phyloP scores from a whole-genome alignment of 2,888 invertebrate species.

The Hypomecis atomaria region DNA sequence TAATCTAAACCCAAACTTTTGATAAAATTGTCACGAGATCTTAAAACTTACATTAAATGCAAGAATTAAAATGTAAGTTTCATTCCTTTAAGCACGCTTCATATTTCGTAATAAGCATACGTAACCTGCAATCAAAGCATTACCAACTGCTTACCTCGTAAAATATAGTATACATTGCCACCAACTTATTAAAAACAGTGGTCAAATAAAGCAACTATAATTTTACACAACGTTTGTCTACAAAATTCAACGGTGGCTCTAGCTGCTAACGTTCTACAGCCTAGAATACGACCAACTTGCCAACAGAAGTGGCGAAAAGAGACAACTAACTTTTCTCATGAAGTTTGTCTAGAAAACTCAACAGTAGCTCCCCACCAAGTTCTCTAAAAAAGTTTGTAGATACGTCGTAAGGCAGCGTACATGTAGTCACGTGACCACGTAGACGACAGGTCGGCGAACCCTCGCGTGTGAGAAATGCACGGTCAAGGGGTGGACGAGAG shows the following conservation, averaged over 20 bases:
- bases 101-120: conserved; percentile 29
- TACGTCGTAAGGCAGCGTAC: conserved; percentile 2
- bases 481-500: conserved; percentile 66
- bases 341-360: not conserved
- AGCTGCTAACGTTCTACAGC: too few species aligned
- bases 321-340: not conserved
- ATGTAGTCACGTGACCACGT: conserved; percentile 48
- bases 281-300: too few species aligned
- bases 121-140: conserved; percentile 39
- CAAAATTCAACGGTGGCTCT: not conserved
- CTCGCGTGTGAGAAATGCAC: conserved; percentile 61
- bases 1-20: too few species aligned
- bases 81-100: not conserved
- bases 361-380: not conserved
- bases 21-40: too few species aligned
- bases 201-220: not conserved
- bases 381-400: not conserved
- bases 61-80: conserved; percentile 2
- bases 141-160: not conserved
- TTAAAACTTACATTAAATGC: too few species aligned
- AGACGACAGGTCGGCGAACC: conserved; percentile 58
- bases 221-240: not conserved
- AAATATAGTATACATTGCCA: too few species aligned
- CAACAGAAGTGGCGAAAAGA: not conserved
- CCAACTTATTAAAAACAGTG: too few species aligned